phyloP scores from a whole-genome alignment of 2,888 invertebrate genomes.

The Pardosa pseudoannulata region DNA sequence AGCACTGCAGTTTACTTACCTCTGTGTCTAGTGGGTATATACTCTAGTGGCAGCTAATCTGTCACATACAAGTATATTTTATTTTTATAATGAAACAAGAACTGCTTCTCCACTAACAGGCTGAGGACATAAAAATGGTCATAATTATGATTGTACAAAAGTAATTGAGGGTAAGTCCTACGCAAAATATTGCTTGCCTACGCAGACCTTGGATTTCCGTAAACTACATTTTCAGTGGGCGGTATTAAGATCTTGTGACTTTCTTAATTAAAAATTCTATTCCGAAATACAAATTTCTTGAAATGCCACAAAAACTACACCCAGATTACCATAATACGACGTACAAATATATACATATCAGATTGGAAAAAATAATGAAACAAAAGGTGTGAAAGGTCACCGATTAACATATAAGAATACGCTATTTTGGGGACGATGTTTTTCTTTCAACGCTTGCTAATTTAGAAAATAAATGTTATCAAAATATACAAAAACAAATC shows the following conservation, averaged over 20 bases:
- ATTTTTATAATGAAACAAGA: constrained; percentile 1
- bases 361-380: too few species aligned
- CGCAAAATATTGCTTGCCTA: constrained; percentile 39
- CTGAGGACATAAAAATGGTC: constrained; percentile 39
- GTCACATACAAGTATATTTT: background rate
- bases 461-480: too few species aligned
- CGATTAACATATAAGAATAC: too few species aligned
- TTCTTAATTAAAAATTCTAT: too few species aligned
- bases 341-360: too few species aligned
- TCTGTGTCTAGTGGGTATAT: background rate
- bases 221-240: background rate
- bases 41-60: constrained; percentile 31
- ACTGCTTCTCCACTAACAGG: constrained; percentile 24
- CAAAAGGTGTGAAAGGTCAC: too few species aligned
- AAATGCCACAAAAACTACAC: too few species aligned
- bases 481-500: too few species aligned
- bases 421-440: too few species aligned
- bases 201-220: constrained; percentile 42
- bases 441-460: too few species aligned
- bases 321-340: too few species aligned
- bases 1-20: background rate
- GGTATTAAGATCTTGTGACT: background rate
- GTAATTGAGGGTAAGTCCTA: constrained; percentile 33
- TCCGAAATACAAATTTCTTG: too few species aligned
- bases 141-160: constrained; percentile 28